Evolutionary conservation across 2,888 invertebrate genomes (phyloP), one percentile per base, ranked within the genome.

Genomic region (Synanthedon formicaeformis): DNA sequence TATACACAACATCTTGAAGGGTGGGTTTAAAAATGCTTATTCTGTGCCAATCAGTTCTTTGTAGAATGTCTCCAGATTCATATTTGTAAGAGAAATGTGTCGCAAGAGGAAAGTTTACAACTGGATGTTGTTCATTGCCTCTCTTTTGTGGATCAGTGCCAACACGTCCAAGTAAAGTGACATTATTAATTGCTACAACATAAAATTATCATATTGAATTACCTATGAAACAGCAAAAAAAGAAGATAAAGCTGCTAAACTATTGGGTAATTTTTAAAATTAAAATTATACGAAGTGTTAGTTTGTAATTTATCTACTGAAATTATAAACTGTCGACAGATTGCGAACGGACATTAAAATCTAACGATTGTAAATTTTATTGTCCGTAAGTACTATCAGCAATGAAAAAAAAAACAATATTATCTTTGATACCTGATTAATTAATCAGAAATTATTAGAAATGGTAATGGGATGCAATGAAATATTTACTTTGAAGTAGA

Each of bases 31-130:
- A 97, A 6, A 97, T 93, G 63, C 94, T 93, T 51, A 97, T 80
- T 64, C 95, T 89, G 78, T 97, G 97, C 97, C 97, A 97, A 62
- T 97, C 96, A 8, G 96, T 96, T 65, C 94, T 92, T 71, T 96
- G 96, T 52, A 93, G 81, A 68, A 93, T 89, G 62, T 96, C 95
- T 4, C 95, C 96, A 71, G 89, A 85, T 65, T 92, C 92, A 78
- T 93, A 92, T 69, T 92, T 93, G 76, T 95, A 96, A 73, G 94
- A 95, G 48, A 91, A 91, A 69, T 96, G 96, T 23, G 97, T 98
- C 3, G 97, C 97, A 52, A 98, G 67, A 0, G 96, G 95, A 78
- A 98, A 97, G 60, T 94, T 91, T 34, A 95, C 91, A 23, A 97
- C 94, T 2, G 97, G 97, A 76, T 94, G 95, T 56, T 93, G 90